Evolutionary conservation across 2,888 invertebrate species (phyloP), one percentile per base, ranked within the genome.

Genomic region (Corbicula japonica): DNA sequence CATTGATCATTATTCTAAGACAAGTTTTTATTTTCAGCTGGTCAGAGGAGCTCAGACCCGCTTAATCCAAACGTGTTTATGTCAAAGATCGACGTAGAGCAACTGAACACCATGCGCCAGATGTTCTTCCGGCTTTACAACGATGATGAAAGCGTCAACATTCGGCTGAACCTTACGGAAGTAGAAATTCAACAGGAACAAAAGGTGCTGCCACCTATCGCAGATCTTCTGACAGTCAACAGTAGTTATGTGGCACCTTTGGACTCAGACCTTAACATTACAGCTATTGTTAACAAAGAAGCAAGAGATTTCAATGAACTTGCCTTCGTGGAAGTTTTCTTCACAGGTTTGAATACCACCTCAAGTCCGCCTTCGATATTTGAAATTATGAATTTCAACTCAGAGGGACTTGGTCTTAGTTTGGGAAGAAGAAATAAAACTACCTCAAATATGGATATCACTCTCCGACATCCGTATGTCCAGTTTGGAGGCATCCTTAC

Each of bases 401-500:
- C 72, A 6, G 71, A 74, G 18, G 76, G 54, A 2, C 52, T 73
- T 2, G 69, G 63, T 8, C 46, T 80, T 12, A 65, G 62, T 34
- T 34, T 72, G 30, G 56, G 54, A 23, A 32, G 60, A 12, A 30
- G 66, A 6, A 69, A 72, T 5, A 48, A 72, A 18, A 62, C 52
- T 18, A 72, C 62, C 18, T 72, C 71, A 18, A 72, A 62, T 32
- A 73, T 83, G 38, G 62, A 69, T 23, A 79, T 83, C n/a, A 73
- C 72, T 18, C 62, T 83, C 5, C 44, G 70, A 28, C 61, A 83
- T 23, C 76, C 69, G 30, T 83, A 79, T 35, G 76, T 73, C 1
- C 76, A 76, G 50, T 79, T 73, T 56, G 82, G 82, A 44, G 82
- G 82, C 10, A 76, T 83, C 41, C 66, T 83, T 4, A 79, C 78